Conservation (phyloP, 2,888 invertebrate species). For the Andrena haemorrhoa region DNA sequence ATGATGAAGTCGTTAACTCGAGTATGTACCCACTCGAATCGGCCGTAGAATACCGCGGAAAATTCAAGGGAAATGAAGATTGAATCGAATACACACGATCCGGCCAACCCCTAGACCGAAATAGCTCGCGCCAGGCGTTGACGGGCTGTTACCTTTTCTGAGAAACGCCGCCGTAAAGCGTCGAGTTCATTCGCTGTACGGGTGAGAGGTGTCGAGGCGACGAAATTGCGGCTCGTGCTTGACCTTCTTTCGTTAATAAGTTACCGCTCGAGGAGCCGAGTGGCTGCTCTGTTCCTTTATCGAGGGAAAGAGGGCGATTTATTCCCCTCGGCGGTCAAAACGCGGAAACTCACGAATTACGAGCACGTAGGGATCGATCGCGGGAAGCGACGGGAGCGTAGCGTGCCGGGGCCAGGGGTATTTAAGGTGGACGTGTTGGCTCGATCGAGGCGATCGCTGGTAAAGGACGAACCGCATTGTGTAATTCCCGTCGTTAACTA, state of each 20-base stretch:
- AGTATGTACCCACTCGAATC: slow-evolving; percentile 78
- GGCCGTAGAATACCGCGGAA: slow-evolving; percentile 63
- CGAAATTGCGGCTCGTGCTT: slow-evolving; percentile 11
- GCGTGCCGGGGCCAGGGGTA: background rate
- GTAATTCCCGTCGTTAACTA: slow-evolving; percentile 58
- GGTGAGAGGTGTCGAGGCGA: slow-evolving; percentile 2
- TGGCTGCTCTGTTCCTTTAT: background rate
- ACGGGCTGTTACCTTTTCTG: slow-evolving; percentile 31
- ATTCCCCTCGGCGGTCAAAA: background rate
- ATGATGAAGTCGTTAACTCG: slow-evolving; percentile 80
- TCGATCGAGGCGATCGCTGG: slow-evolving; percentile 18
- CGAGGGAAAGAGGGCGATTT: background rate
- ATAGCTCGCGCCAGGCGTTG: slow-evolving; percentile 8
- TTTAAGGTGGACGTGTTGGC: slow-evolving; percentile 9
- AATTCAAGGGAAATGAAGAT: slow-evolving; percentile 78
- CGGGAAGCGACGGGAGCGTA: background rate
- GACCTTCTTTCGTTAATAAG: slow-evolving; percentile 28
- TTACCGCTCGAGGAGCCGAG: background rate
- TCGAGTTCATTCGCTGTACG: slow-evolving; percentile 14
- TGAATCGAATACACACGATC: slow-evolving; percentile 69
- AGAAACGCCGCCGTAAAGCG: slow-evolving; percentile 37
- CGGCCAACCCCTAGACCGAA: slow-evolving; percentile 15
- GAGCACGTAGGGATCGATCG: no score
- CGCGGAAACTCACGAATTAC: background rate
- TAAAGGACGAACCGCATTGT: slow-evolving; percentile 8